Evolutionary conservation across 2,888 invertebrate species (phyloP), one percentile per base, ranked within the genome.

Genomic region (Euclidia mi): DNA sequence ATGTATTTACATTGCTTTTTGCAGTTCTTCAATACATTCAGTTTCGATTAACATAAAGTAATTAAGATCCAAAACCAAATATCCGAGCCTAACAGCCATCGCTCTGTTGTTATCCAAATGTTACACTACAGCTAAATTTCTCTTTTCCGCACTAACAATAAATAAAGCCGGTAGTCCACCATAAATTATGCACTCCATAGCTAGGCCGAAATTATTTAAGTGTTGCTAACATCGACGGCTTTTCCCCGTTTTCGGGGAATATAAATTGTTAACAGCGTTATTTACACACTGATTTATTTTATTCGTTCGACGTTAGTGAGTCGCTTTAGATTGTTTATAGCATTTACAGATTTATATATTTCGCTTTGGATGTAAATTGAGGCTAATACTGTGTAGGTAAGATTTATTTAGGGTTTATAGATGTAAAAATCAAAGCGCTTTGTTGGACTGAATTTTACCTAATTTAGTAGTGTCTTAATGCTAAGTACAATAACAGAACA

Each of bases 241-340:
- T 78, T 81, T 84, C 76, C 77, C 81, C 69, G 71, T 78, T 83
- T 84, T 84, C 68, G 71, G 79, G 78, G 79, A 82, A 81, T 82
- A 88, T 86, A 85, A 85, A 87, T 86, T 81, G 85, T 82, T 89
- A 90, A 90, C 87, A 82, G 82, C 74, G 82, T 88, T 89, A 89
- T 90, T 89, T 89, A 87, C 79, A 73, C 78, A 71, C 57, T 64
- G 87, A 89, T 90, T 88, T 87, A 89, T 89, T 85, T 83, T 79
- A 82, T 79, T 84, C 76, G 79, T 79, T 70, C 65, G 66, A 69
- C 68, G 72, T 68, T 69, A 71, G 76, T 70, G 74, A 62, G 76
- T 64, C 64, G 56, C 55, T 61, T 55, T 74, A 56, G 62, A 62
- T 74, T 62, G 66, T 72, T 74, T 64, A 71, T 71, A 52, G 67